phyloP scores from a whole-genome alignment of 2,113 vertebrate genomes.

The Sorex fumeus region DNA sequence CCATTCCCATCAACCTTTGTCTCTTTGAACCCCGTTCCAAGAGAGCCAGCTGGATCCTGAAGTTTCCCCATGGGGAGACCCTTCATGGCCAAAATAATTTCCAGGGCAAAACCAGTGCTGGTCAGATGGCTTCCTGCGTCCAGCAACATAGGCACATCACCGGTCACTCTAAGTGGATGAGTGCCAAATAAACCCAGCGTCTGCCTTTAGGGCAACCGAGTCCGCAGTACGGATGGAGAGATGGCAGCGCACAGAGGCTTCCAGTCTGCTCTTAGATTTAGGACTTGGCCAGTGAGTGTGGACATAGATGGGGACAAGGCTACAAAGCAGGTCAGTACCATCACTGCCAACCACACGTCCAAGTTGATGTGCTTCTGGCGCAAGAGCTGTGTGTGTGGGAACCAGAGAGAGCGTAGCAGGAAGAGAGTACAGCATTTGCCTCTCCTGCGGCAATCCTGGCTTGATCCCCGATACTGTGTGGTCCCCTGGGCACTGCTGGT shows the following conservation, averaged over 20 bases:
- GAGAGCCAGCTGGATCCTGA: neutral
- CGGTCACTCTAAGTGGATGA: too few relatives aligned
- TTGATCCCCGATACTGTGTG: too few relatives aligned
- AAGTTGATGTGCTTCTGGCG: neutral
- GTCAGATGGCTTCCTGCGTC: neutral
- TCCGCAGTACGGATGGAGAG: neutral
- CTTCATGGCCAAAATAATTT: neutral
- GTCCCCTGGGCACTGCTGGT: too few relatives aligned
- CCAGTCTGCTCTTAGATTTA: too few relatives aligned
- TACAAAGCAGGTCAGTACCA: neutral
- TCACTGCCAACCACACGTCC: neutral
- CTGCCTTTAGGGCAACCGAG: too few relatives aligned
- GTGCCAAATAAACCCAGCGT: too few relatives aligned
- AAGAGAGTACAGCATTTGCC: too few relatives aligned
- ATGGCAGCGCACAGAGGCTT: neutral
- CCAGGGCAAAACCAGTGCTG: conserved; percentile 13
- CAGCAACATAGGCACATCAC: neutral
- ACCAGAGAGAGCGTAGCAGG: neutral
- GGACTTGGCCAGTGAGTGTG: too few relatives aligned
- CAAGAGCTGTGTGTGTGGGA: neutral
- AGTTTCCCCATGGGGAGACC: neutral
- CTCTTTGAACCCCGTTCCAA: neutral
- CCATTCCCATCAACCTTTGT: neutral
- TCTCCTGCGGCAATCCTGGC: too few relatives aligned
- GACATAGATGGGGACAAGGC: neutral